phyloP scores from a whole-genome alignment of 2,113 vertebrate species.

The Clinocottus analis region DNA sequence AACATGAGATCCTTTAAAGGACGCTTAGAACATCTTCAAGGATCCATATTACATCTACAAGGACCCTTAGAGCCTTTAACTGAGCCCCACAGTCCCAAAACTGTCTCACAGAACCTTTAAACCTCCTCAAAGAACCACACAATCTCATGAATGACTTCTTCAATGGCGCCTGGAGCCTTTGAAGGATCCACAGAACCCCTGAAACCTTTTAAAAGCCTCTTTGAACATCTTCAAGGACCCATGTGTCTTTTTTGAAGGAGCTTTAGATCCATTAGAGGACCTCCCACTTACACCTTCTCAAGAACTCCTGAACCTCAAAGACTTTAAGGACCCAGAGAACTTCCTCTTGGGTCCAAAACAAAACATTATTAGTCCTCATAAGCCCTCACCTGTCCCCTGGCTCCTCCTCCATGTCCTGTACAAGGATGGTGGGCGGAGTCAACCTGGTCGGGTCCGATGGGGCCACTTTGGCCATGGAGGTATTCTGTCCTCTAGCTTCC shows the following conservation, averaged over 20 bases:
- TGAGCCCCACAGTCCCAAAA: background rate
- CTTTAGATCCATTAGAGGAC: background rate
- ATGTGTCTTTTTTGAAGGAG: background rate
- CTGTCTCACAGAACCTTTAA: background rate
- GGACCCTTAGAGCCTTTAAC: no score
- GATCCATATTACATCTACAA: background rate
- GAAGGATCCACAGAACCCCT: background rate
- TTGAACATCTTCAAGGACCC: background rate
- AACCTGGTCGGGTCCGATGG: conserved; percentile 18
- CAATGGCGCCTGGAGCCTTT: no score
- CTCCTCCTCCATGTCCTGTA: conserved; percentile 59
- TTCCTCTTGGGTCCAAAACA: background rate
- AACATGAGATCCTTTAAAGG: background rate
- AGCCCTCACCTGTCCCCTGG: conserved; percentile 57
- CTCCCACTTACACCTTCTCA: no score
- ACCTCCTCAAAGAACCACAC: background rate
- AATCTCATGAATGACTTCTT: background rate
- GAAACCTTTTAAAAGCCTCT: background rate
- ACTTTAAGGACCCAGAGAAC: background rate
- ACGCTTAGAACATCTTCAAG: background rate
- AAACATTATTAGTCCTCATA: background rate
- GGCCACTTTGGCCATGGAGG: conserved; percentile 64
- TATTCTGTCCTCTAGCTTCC: conserved; percentile 5
- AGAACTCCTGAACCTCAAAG: background rate
- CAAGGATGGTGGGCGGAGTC: conserved; percentile 38